These are phyloP conservation scores for Chironomus tepperi DNA, from an alignment of 1,140 invertebrate species.

Conservation along the genomic window DNA sequence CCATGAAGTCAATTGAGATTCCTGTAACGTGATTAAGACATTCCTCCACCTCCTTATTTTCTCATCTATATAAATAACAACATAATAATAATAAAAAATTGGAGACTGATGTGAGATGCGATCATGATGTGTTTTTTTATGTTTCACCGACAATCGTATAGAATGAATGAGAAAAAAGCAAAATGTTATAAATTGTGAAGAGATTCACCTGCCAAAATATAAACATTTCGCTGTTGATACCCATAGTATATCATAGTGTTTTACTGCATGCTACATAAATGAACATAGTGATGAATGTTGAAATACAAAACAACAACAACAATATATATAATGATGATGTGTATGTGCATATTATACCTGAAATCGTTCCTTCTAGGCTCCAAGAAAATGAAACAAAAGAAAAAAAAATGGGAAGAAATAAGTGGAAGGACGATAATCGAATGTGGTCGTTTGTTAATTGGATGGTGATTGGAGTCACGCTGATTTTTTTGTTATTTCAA, in stretches of 20 bases:
- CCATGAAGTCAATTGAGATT: neutral
- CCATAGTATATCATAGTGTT: neutral
- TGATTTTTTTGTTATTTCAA: slow-evolving; percentile 10
- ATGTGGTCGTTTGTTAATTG: slow-evolving; percentile 12
- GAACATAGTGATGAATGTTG: neutral
- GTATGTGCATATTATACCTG: slow-evolving; percentile 1
- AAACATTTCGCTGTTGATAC: slow-evolving; percentile 1
- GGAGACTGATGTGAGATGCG: neutral
- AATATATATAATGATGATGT: neutral
- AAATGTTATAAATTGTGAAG: slow-evolving; percentile 5
- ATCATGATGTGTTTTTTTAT: slow-evolving; percentile 1
- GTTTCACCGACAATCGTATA: neutral
- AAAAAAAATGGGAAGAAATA: neutral
- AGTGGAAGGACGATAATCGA: slow-evolving; percentile 11
- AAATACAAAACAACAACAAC: neutral
- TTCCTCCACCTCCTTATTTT: slow-evolving; percentile 6
- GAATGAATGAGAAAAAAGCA: neutral
- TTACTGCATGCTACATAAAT: neutral
- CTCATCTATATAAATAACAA: neutral
- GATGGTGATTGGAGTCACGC: slow-evolving; percentile 11
- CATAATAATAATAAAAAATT: no score
- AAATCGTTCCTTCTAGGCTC: neutral
- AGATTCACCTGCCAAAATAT: slow-evolving; percentile 12
- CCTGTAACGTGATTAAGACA: slow-evolving; percentile 12
- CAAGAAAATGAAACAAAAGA: neutral